Conservation (phyloP, 2,797 vertebrate genomes). For the Typhlichthys eigenmanni region DNA sequence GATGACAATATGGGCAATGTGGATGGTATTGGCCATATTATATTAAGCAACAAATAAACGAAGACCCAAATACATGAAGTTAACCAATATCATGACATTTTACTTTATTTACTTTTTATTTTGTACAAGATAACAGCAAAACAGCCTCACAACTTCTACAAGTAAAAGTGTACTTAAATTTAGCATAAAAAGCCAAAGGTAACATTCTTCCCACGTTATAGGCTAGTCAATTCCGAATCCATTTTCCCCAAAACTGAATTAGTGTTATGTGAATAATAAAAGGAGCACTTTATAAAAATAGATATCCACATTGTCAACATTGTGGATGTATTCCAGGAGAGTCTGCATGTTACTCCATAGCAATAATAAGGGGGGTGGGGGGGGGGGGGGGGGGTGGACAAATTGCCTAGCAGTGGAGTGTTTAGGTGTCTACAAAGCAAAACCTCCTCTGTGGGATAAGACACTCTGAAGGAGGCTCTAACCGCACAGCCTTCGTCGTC, state of each 20-base stretch:
- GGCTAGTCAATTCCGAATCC: conserved; percentile 57
- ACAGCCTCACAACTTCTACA: conserved; percentile 14
- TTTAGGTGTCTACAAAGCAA: no score
- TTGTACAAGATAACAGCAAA: neutral
- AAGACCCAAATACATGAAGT: no score
- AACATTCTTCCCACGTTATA: conserved; percentile 55
- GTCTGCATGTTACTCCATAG: conserved; percentile 42
- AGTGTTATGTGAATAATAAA: conserved; percentile 58
- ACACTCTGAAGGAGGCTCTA: no score
- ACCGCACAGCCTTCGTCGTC: no score
- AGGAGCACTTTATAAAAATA: conserved; percentile 76
- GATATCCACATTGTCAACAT: conserved; percentile 77
- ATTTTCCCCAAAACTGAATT: conserved; percentile 41
- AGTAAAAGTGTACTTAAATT: conserved; percentile 73
- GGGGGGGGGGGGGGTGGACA: neutral
- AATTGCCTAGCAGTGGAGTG: neutral
- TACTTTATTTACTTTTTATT: neutral
- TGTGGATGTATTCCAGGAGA: conserved; percentile 51
- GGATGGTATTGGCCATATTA: neutral
- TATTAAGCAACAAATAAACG: no score
- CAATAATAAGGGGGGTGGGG: conserved; percentile 26
- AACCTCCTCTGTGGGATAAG: no score
- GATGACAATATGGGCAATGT: neutral
- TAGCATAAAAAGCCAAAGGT: conserved; percentile 68
- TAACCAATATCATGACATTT: no score